phyloP scores from a whole-genome alignment of 2,113 vertebrate genomes.

The Colius striatus region DNA sequence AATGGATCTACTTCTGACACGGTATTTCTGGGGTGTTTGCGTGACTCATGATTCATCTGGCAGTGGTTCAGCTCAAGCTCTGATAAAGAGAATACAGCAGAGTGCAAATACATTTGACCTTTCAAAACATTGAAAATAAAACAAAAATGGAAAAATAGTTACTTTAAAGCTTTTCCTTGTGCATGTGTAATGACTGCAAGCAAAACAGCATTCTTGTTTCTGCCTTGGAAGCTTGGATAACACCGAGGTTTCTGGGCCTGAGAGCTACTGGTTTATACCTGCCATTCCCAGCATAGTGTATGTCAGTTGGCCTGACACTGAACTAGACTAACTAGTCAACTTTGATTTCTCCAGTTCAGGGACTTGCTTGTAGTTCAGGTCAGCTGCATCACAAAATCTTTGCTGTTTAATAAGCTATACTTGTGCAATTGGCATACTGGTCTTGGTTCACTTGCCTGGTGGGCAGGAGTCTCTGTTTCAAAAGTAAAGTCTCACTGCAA shows the following conservation, averaged over 20 bases:
- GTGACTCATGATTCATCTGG: not conserved
- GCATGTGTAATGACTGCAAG: not conserved
- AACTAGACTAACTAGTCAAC: not conserved
- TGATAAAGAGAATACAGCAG: slow-evolving; percentile 27
- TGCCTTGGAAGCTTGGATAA: not conserved
- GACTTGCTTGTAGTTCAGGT: not conserved
- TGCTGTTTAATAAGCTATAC: not conserved
- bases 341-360: not conserved
- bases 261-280: not conserved
- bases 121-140: slow-evolving; percentile 5
- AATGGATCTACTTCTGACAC: not conserved
- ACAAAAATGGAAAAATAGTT: slow-evolving; percentile 17
- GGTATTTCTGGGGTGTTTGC: not conserved
- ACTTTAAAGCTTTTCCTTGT: not conserved
- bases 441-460: not conserved
- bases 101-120: slow-evolving; percentile 45
- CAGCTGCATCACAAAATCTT: not conserved
- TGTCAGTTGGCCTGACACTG: not conserved
- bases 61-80: not conserved
- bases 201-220: not conserved
- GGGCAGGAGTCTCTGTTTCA: not conserved
- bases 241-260: not conserved
- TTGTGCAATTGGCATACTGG: not conserved
- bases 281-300: not conserved
- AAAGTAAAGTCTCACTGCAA: not conserved